A percentile compares a stretch with the other conserved stretches of the same genome.
Evolutionary conservation across 2,888 invertebrate genomes (phyloP).

Genomic region (Caprella mutica): DNA sequence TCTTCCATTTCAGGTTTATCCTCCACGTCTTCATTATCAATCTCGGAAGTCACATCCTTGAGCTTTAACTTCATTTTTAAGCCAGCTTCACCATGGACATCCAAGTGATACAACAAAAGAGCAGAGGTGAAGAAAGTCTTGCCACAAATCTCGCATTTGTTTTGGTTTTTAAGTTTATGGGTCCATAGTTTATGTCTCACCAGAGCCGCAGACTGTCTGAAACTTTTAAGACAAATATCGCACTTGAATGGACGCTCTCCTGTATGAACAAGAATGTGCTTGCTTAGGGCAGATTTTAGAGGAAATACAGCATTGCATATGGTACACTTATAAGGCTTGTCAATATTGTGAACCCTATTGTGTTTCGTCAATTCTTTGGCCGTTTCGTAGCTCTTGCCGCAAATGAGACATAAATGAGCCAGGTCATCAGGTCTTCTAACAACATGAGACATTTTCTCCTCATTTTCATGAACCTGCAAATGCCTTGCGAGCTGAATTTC

Average conservation of each 20-base stretch:
- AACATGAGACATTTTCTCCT: constrained; percentile 25
- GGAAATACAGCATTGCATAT: constrained; percentile 27
- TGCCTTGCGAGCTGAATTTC: constrained; percentile 28
- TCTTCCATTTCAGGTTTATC: neutral
- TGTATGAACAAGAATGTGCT: constrained; percentile 32
- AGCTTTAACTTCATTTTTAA: constrained; percentile 16
- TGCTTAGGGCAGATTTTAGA: constrained; percentile 30
- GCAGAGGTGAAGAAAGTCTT: constrained; percentile 35
- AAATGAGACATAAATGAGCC: constrained; percentile 22
- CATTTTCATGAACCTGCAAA: constrained; percentile 22
- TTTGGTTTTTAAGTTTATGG: constrained; percentile 35
- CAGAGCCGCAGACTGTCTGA: constrained; percentile 34
- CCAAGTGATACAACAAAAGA: constrained; percentile 27
- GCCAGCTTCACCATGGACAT: constrained; percentile 29
- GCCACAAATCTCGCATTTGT: constrained; percentile 36
- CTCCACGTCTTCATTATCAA: constrained; percentile 4
- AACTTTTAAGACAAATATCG: constrained; percentile 35
- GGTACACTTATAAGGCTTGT: constrained; percentile 33
- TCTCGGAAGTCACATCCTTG: neutral
- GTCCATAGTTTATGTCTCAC: constrained; percentile 35
- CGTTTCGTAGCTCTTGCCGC: constrained; percentile 34
- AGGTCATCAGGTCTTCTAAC: constrained; percentile 24
- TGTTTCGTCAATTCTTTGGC: constrained; percentile 34
- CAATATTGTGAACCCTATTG: constrained; percentile 32
- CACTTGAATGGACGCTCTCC: constrained; percentile 35